Evolutionary conservation across 2,797 vertebrate species (phyloP), one percentile per base, ranked within the genome.

Genomic region (Sphenodon punctatus): DNA sequence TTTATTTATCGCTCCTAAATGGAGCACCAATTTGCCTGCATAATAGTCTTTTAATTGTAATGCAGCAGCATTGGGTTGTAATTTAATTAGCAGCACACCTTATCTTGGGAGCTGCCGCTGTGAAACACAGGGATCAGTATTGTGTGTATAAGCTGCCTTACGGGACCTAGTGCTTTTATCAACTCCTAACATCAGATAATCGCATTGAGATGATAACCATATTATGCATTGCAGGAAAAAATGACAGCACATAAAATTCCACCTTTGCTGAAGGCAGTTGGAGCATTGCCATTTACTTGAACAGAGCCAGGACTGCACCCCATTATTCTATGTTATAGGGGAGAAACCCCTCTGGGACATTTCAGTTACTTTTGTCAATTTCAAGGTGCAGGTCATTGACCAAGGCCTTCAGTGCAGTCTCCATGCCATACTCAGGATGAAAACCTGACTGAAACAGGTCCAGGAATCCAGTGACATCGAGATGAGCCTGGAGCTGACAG

Each of bases 21-120:
- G 87, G 94, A 89, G 87, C 70, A 90, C 89, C 89, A 85, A 84
- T 94, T 94, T 90, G 90, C 63, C 69, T 84, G 0, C 90, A 91
- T 96, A 95, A 96, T 95, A 95, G 94, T 85, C 89, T 91, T 86
- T 85, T 94, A 95, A 96, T 94, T 93, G 91, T 76, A 87, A 89
- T 74, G 92, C 83, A 92, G 93, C 92, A 84, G 84, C 5, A 75
- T 56, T 68, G 70, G 1, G 78, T 23, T 30, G 86, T 87, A 90
- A 88, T 90, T 89, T 92, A 94, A 94, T 95, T 94, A 92, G 89
- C 84, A 63, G 81, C 4, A 49, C 22, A 80, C 78, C 91, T 93
- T 88, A 53, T 59, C 51, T 0, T 4, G n/a, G 80, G 71, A 67
- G 61, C 8, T n/a, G 3, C 27, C 48, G 30, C 10, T 1, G 0